These are phyloP conservation scores for Agrotis puta DNA, from an alignment of 2,888 invertebrate genomes.

Conservation along the genomic window DNA sequence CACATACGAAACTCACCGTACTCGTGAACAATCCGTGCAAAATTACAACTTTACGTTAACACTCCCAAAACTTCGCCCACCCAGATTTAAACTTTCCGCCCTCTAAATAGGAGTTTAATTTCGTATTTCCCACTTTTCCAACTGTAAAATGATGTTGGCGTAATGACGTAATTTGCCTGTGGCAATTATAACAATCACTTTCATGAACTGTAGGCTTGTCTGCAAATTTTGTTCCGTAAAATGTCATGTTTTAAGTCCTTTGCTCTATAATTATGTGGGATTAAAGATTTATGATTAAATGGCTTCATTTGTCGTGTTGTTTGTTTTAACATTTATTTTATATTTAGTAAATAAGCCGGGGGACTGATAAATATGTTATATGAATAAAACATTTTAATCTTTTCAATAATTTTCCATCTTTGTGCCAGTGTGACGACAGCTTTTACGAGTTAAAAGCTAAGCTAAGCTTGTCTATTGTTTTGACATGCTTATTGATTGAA, in stretches of 20 bases:
- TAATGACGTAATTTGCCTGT: slow-evolving; percentile 69
- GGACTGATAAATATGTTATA: background rate
- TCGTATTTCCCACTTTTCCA: slow-evolving; percentile 20
- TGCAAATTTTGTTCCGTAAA: slow-evolving; percentile 69
- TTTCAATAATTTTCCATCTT: background rate
- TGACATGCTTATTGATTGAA: background rate
- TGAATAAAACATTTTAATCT: too few relatives aligned
- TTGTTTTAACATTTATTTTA: slow-evolving; percentile 10
- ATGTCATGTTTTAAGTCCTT: slow-evolving; percentile 69
- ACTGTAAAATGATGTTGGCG: slow-evolving; percentile 55
- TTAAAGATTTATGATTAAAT: slow-evolving; percentile 59
- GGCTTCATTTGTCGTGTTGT: slow-evolving; percentile 35
- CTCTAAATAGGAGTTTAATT: slow-evolving; percentile 18
- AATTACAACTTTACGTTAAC: slow-evolving; percentile 55
- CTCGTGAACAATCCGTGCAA: slow-evolving; percentile 65
- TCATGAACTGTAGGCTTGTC: slow-evolving; percentile 74
- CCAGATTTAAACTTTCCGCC: slow-evolving; percentile 44
- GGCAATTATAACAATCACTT: slow-evolving; percentile 77
- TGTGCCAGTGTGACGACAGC: too few relatives aligned
- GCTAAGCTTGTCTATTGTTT: too few relatives aligned
- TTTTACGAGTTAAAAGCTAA: too few relatives aligned
- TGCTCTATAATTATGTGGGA: slow-evolving; percentile 64
- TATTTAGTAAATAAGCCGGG: background rate
- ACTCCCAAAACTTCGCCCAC: slow-evolving; percentile 24
- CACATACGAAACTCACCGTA: slow-evolving; percentile 66